A percentile compares a stretch with the other conserved stretches of the same genome.
phyloP scores from a whole-genome alignment of 2,888 invertebrate species.

The Rugalucina vietnamica region DNA sequence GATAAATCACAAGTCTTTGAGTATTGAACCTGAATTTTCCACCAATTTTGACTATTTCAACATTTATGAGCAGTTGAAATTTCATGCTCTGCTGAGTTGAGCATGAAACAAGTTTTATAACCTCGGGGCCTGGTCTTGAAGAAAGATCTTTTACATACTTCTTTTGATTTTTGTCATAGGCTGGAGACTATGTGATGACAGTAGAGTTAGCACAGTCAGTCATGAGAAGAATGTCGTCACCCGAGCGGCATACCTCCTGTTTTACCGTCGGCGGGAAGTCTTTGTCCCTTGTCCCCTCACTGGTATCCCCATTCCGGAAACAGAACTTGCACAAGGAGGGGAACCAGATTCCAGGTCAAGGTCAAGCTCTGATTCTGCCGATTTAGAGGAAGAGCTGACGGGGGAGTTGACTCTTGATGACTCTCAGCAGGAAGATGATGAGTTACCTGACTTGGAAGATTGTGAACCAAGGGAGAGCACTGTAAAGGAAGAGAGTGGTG shows the following conservation, averaged over 20 bases:
- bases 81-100: too few relatives aligned
- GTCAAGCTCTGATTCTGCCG: not conserved
- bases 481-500: slow-evolving; percentile 18
- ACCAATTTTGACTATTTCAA: too few relatives aligned
- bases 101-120: too few relatives aligned
- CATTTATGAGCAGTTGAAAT: too few relatives aligned
- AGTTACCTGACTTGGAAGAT: slow-evolving; percentile 39
- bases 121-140: too few relatives aligned
- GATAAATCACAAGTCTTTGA: too few relatives aligned
- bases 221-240: slow-evolving; percentile 80
- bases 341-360: not conserved
- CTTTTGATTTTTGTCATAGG: slow-evolving; percentile 68
- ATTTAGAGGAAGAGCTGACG: slow-evolving; percentile 1
- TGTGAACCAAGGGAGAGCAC: slow-evolving; percentile 21
- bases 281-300: slow-evolving; percentile 49
- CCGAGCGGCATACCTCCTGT: slow-evolving; percentile 85
- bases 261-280: slow-evolving; percentile 82
- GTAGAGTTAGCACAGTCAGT: slow-evolving; percentile 70
- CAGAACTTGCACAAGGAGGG: not conserved
- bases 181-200: slow-evolving; percentile 81
- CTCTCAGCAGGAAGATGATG: slow-evolving; percentile 10
- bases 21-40: too few relatives aligned
- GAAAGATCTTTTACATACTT: too few relatives aligned
- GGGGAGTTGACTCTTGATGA: slow-evolving; percentile 47
- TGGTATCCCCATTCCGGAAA: not conserved